Percentiles rank a stretch among this genome's conserved stretches.
phyloP scores from a whole-genome alignment of 2,113 vertebrate species.

The Xerus inauris region DNA sequence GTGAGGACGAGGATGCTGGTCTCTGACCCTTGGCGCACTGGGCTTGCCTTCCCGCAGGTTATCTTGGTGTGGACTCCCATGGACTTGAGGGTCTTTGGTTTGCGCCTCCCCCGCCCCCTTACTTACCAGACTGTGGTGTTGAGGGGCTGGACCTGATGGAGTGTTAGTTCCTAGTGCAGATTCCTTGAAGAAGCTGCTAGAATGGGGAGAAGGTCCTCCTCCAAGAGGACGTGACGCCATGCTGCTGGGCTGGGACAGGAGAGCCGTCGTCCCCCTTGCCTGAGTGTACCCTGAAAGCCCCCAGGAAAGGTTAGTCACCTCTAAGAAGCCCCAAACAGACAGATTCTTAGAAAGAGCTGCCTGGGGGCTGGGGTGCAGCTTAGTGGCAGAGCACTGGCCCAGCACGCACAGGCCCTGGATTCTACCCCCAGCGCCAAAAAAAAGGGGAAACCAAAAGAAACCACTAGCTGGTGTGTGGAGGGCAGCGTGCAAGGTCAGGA shows the following conservation, averaged over 20 bases:
- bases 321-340: slow-evolving; percentile 60
- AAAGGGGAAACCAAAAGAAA: background rate
- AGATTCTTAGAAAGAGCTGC: slow-evolving; percentile 42
- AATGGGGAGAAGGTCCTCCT: background rate
- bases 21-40: fast-evolving
- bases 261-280: slow-evolving; percentile 7
- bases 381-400: too few relatives aligned
- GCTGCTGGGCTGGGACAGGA: background rate
- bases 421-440: background rate
- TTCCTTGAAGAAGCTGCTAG: background rate
- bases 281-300: background rate
- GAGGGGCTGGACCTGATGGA: too few relatives aligned
- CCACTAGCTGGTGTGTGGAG: too few relatives aligned
- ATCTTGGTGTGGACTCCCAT: too few relatives aligned
- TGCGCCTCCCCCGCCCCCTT: too few relatives aligned
- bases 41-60: background rate
- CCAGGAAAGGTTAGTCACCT: slow-evolving; percentile 62
- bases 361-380: background rate
- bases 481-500: background rate
- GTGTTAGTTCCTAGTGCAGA: background rate
- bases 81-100: background rate
- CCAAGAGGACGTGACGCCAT: background rate
- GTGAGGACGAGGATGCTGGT: background rate
- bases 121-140: background rate
- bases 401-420: too few relatives aligned